Conservation (phyloP, 2,888 invertebrate species). For the Tiliacea citrago region DNA sequence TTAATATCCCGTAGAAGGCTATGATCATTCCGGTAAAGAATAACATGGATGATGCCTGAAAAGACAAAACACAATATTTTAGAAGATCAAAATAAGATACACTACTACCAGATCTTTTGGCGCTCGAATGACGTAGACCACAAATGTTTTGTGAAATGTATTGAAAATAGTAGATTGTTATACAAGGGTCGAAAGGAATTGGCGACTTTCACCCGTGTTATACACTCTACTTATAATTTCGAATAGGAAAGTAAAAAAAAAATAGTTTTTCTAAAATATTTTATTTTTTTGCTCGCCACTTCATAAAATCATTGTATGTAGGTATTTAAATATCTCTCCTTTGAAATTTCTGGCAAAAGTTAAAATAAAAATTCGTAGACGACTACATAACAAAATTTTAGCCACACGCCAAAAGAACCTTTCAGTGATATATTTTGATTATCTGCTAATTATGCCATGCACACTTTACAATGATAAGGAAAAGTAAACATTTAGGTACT, state of each 20-base stretch:
- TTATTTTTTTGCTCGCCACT: too few relatives aligned
- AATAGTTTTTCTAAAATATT: too few relatives aligned
- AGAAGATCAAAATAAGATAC: neutral
- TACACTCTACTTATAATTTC: too few relatives aligned
- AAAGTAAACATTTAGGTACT: neutral
- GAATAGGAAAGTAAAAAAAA: too few relatives aligned
- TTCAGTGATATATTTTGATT: neutral
- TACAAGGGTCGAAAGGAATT: too few relatives aligned
- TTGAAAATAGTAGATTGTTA: too few relatives aligned
- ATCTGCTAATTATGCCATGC: neutral
- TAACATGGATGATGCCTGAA: conserved; percentile 23
- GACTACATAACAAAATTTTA: too few relatives aligned
- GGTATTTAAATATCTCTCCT: too few relatives aligned
- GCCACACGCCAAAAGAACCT: neutral
- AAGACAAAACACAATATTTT: neutral
- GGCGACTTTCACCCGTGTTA: too few relatives aligned
- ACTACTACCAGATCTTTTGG: neutral
- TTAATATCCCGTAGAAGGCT: neutral
- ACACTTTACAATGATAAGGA: neutral
- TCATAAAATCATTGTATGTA: too few relatives aligned
- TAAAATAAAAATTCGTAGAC: too few relatives aligned
- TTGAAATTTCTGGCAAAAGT: too few relatives aligned
- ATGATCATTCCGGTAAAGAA: neutral
- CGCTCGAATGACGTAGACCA: neutral
- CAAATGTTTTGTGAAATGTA: neutral